Conservation (phyloP, 2,797 vertebrate species). For the Sebastes matsubarae region DNA sequence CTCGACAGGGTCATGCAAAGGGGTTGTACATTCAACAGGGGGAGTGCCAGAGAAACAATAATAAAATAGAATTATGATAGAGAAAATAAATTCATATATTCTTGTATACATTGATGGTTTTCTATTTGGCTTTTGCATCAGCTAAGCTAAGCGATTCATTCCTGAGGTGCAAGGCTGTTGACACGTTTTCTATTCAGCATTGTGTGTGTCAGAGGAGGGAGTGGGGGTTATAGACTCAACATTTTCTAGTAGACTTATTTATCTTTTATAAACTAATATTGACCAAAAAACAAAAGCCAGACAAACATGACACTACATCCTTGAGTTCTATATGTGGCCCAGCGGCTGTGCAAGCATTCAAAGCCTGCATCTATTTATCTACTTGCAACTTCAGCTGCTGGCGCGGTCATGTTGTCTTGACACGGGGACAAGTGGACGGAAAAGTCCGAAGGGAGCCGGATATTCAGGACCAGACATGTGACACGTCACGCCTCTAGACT, state of each 20-base stretch:
- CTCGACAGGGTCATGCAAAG: constrained; percentile 44
- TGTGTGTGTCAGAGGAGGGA: not conserved
- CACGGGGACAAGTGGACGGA: constrained; percentile 2
- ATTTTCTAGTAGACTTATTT: not conserved
- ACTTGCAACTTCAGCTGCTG: constrained; percentile 14
- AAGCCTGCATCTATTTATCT: not conserved
- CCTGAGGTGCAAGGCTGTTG: constrained; percentile 75
- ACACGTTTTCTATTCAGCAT: not conserved
- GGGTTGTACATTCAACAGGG: constrained; percentile 63
- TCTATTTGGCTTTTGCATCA: constrained; percentile 66
- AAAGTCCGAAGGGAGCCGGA: not conserved
- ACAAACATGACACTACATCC: not conserved
- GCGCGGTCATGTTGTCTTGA: constrained; percentile 1
- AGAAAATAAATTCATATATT: constrained; percentile 77
- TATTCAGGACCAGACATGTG: constrained; percentile 9
- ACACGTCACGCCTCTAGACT: constrained; percentile 13
- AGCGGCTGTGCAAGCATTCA: constrained; percentile 4
- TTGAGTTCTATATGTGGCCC: constrained; percentile 21
- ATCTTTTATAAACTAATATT: constrained; percentile 1
- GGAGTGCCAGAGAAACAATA: constrained; percentile 69
- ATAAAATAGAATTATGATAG: constrained; percentile 80
- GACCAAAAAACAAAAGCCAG: constrained; percentile 6
- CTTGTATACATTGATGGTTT: constrained; percentile 57
- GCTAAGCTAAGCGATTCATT: constrained; percentile 68
- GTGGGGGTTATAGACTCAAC: not conserved